Conservation (phyloP, 2,797 vertebrate species). For the Cynodonichthys magdalenae region DNA sequence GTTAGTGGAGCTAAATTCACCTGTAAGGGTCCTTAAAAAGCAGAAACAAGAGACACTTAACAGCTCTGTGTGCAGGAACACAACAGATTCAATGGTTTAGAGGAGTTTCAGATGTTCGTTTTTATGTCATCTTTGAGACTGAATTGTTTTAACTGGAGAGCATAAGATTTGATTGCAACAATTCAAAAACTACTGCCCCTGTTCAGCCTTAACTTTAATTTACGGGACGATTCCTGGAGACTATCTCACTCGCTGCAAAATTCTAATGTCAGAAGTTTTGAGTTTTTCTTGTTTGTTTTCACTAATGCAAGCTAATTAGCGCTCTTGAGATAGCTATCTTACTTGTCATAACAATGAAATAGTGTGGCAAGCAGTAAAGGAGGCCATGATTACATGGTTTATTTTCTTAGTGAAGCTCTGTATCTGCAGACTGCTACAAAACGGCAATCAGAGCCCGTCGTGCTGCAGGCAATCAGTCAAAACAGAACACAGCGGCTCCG, state of each 20-base stretch:
- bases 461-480: conserved; percentile 41
- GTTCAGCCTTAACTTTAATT: conserved; percentile 8
- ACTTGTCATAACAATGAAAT: conserved; percentile 43
- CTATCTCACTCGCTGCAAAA: not conserved
- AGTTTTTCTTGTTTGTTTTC: conserved; percentile 40
- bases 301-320: conserved; percentile 46
- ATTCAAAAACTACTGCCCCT: conserved; percentile 15
- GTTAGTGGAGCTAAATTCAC: conserved; percentile 22
- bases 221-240: conserved; percentile 5
- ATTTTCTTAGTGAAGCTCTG: conserved; percentile 35
- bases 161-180: conserved; percentile 24
- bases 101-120: conserved; percentile 5
- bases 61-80: conserved; percentile 2
- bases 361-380: conserved; percentile 27
- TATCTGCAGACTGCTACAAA: conserved; percentile 12
- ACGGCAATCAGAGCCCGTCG: conserved; percentile 41
- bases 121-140: conserved; percentile 9
- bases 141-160: conserved; percentile 28
- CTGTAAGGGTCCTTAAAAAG: conserved; percentile 22
- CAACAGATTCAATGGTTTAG: not conserved
- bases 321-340: conserved; percentile 23
- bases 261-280: conserved; percentile 16
- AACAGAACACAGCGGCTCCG: conserved; percentile 26
- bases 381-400: conserved; percentile 49
- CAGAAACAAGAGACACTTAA: not conserved